Evolutionary conservation across 2,797 vertebrate species (phyloP).

Genomic region (Anabacerthia variegaticeps): DNA sequence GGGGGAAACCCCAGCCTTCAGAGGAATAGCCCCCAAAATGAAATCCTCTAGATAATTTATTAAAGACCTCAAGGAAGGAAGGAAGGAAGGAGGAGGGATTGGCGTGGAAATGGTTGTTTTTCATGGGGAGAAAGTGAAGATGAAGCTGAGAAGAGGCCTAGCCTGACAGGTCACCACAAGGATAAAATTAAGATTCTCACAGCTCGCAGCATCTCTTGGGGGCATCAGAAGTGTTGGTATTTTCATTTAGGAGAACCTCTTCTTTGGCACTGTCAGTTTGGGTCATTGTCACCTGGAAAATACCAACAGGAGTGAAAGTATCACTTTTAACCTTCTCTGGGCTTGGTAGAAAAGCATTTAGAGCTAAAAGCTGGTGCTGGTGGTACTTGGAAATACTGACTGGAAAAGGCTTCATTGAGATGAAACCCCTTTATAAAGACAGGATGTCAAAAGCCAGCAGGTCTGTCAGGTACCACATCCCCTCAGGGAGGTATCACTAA

Average conservation of each 20-base stretch:
- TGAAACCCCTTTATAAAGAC: background rate
- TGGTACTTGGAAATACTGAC: background rate
- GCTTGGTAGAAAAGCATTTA: background rate
- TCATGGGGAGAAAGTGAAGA: background rate
- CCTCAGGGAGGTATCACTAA: background rate
- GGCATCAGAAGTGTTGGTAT: background rate
- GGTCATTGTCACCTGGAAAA: background rate
- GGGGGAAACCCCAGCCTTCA: background rate
- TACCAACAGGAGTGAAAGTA: background rate
- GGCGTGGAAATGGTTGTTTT: background rate
- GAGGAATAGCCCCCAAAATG: background rate
- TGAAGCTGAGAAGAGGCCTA: background rate
- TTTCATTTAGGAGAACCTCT: background rate
- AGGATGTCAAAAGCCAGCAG: background rate
- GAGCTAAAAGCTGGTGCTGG: background rate
- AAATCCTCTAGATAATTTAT: background rate
- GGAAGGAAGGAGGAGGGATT: background rate
- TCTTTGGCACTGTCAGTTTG: background rate
- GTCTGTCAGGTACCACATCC: background rate
- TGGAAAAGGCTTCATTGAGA: background rate
- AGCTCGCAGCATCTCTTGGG: accelerated
- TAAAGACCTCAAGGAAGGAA: background rate
- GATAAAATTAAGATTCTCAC: background rate
- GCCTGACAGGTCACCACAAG: accelerated
- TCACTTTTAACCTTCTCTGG: background rate